A percentile compares a stretch with the other conserved stretches of the same genome.
phyloP scores from a whole-genome alignment of 2,888 invertebrate genomes.

The Entomobrya proxima region DNA sequence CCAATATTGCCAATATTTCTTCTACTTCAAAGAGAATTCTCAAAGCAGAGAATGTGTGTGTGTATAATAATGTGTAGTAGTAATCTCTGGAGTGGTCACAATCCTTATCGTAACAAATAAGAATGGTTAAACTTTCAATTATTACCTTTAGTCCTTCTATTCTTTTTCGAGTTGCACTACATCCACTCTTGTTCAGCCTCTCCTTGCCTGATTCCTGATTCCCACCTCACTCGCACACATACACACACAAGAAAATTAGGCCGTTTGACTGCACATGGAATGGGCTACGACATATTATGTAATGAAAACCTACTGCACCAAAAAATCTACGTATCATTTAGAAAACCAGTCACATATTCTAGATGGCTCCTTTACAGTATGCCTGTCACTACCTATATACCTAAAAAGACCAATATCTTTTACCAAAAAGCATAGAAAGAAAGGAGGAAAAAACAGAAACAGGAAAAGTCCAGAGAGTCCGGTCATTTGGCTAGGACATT shows the following conservation, averaged over 20 bases:
- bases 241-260: slow-evolving; percentile 36
- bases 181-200: neutral
- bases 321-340: slow-evolving; percentile 47
- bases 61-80: neutral
- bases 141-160: slow-evolving; percentile 33
- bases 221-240: no score
- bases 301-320: slow-evolving; percentile 42
- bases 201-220: neutral
- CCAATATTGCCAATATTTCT: neutral
- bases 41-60: neutral
- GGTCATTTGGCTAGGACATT: slow-evolving; percentile 29
- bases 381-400: neutral
- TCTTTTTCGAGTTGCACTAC: neutral
- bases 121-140: slow-evolving; percentile 63
- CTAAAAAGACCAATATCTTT: neutral
- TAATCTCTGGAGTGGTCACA: slow-evolving; percentile 25
- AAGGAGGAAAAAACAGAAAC: neutral
- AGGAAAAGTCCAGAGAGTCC: slow-evolving; percentile 18
- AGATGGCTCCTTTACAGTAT: slow-evolving; percentile 7
- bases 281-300: slow-evolving; percentile 4
- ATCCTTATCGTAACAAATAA: slow-evolving; percentile 31
- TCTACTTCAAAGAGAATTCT: neutral
- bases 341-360: slow-evolving; percentile 41
- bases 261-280: slow-evolving; percentile 21
- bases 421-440: neutral